Percentiles rank a stretch among this genome's conserved stretches.
Evolutionary conservation across 1,140 invertebrate species (phyloP).

Genomic region (Atta colombica): DNA sequence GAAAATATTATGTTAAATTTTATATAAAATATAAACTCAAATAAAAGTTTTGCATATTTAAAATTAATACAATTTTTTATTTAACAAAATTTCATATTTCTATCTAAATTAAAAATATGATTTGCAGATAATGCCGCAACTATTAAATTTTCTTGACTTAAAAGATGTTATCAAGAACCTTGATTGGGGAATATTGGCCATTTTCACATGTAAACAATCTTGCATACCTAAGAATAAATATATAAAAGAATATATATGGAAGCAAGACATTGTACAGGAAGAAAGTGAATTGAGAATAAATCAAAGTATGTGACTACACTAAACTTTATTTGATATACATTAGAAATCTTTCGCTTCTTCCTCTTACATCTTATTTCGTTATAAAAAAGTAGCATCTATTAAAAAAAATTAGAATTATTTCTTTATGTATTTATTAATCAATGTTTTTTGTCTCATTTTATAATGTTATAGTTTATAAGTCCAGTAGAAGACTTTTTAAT

Average conservation of each 20-base stretch:
- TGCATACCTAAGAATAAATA: conserved; percentile 90
- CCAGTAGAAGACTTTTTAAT: too few relatives aligned
- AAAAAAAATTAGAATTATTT: too few relatives aligned
- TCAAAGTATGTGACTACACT: not conserved
- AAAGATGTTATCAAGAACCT: conserved; percentile 90
- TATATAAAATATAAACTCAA: not conserved
- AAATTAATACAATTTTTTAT: not conserved
- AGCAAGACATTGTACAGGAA: conserved; percentile 91
- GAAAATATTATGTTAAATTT: not conserved
- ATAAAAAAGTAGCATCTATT: not conserved
- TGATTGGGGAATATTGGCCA: conserved; percentile 95
- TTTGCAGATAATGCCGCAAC: conserved; percentile 96
- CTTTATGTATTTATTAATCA: too few relatives aligned
- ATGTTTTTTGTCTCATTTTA: too few relatives aligned
- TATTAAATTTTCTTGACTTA: conserved; percentile 92
- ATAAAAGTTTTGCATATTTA: not conserved
- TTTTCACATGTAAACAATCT: conserved; percentile 95
- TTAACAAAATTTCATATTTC: not conserved
- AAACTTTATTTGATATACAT: not conserved
- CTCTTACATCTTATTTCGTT: not conserved
- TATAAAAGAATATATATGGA: conserved; percentile 93
- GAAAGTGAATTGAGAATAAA: conserved; percentile 10
- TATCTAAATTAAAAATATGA: not conserved
- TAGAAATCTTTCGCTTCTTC: not conserved
- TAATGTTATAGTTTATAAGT: too few relatives aligned